phyloP scores from a whole-genome alignment of 2,797 vertebrate species.

The Sphenopsis melanotis region DNA sequence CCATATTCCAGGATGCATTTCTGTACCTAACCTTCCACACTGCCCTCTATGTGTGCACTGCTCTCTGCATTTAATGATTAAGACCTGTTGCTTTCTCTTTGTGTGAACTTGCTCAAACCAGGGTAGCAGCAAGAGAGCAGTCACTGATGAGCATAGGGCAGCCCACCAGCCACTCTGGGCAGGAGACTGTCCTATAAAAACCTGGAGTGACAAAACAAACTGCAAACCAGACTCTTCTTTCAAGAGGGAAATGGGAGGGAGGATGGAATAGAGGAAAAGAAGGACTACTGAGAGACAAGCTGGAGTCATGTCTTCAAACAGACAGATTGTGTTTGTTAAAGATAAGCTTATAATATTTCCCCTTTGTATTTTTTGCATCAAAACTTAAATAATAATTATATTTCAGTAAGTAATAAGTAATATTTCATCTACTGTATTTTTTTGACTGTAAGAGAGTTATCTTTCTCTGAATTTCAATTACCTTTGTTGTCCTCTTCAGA shows the following conservation, averaged over 20 bases:
- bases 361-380: neutral
- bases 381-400: neutral
- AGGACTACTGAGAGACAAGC: neutral
- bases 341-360: neutral
- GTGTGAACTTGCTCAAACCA: neutral
- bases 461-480: neutral
- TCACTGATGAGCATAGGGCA: neutral
- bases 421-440: neutral
- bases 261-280: neutral
- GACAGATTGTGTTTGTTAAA: neutral
- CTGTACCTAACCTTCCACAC: neutral
- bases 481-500: neutral
- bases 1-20: neutral
- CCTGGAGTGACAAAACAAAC: neutral
- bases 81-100: neutral
- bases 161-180: neutral
- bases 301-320: neutral
- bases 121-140: neutral
- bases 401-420: neutral
- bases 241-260: neutral
- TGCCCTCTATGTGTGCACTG: rapidly evolving
- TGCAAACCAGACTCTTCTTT: neutral
- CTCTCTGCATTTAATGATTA: neutral
- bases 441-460: neutral
- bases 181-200: neutral